phyloP scores from a whole-genome alignment of 2,797 vertebrate genomes.

The Acestrorhynchus altus region DNA sequence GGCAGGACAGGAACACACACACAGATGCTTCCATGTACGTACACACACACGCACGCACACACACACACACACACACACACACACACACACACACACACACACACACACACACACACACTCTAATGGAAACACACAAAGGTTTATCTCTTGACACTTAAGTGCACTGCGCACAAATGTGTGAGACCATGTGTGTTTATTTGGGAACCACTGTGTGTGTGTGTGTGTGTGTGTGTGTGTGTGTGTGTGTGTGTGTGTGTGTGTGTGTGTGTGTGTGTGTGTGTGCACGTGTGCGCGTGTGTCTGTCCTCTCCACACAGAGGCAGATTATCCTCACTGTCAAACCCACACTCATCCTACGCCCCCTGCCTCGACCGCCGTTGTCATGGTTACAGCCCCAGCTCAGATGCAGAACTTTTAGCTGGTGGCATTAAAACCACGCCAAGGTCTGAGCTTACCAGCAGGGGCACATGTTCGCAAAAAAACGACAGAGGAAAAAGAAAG shows the following conservation, averaged over 20 bases:
- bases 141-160: neutral
- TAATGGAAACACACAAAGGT: neutral
- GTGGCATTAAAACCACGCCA: slow-evolving; percentile 18
- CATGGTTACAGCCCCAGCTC: slow-evolving; percentile 39
- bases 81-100: neutral
- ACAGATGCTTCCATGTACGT: too few relatives aligned
- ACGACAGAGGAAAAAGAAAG: neutral
- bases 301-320: slow-evolving; percentile 6
- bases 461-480: neutral
- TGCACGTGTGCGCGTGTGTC: slow-evolving; percentile 6
- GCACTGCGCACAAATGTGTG: neutral
- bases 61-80: slow-evolving; percentile 1
- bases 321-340: slow-evolving; percentile 31
- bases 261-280: neutral
- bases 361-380: neutral
- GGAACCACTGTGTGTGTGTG: slow-evolving; percentile 6
- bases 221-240: neutral
- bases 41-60: slow-evolving; percentile 12
- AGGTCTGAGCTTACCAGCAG: slow-evolving; percentile 3
- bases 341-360: neutral
- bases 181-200: neutral
- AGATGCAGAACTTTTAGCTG: slow-evolving; percentile 27
- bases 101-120: slow-evolving; percentile 1
- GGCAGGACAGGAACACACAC: too few relatives aligned
- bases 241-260: slow-evolving; percentile 17